Evolutionary conservation across 1,140 invertebrate genomes (phyloP), one percentile per base, ranked within the genome.

Genomic region (Venturia canescens): DNA sequence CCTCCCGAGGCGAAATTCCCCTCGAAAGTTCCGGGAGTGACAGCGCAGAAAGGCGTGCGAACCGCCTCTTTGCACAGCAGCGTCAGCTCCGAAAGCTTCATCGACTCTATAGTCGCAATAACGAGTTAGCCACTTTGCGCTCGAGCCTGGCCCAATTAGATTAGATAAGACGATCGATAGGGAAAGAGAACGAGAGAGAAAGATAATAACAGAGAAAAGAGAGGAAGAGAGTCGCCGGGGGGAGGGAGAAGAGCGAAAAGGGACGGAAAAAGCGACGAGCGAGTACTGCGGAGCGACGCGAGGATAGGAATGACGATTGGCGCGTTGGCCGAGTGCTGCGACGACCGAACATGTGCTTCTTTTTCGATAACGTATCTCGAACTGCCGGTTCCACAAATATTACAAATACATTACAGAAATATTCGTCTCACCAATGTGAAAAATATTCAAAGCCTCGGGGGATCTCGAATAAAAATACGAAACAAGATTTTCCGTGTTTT

Each of bases 141-240:
- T 63, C 11, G 5, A 63, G 60, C 60, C 23, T 63, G 60, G 60
- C 60, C 60, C 60, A 63, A 63, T 63, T 63, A 63, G 60, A 63
- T 63, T 63, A 63, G 60, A 63, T 63, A 63, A 21, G 60, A 63
- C 21, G 60, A 63, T 63, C 60, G 60, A 63, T 63, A 63, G 11
- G 60, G 13, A 23, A 23, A 63, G 60, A 63, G 50, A 13, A 9
- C 18, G 18, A 53, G 50, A 53, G 50, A 53, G 50, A n/a, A 7
- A 53, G 18, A 53, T 4, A 1, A n/a, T 7, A 53, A 21, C 1
- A 18, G 7, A 18, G 1, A 7, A n/a, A 21, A 53, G 11, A 53
- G 16, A 53, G 18, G n/a, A 21, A 53, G 18, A 53, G 38, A 44
- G 38, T 7, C 15, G 6, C 6, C 6, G 15, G 38, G 38, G 15